phyloP scores from a whole-genome alignment of 1,140 invertebrate species.

The Drosophila triauraria region DNA sequence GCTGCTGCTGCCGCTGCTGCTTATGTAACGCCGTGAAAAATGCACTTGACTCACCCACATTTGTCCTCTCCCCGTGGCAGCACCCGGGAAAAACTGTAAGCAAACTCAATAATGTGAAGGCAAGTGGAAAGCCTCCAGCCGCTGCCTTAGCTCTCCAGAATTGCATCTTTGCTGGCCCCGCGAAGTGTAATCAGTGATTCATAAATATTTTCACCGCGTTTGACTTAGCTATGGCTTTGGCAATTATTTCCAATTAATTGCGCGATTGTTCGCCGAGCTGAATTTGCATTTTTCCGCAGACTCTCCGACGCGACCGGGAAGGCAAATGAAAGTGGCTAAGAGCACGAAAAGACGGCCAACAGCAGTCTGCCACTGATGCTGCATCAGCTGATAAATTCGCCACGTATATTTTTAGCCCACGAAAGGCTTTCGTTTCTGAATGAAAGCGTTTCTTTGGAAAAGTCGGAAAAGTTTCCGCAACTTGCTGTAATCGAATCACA shows the following conservation, averaged over 20 bases:
- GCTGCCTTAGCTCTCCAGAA: neutral
- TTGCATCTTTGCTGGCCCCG: conserved; percentile 7
- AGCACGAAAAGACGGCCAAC: conserved; percentile 19
- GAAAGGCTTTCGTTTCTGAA: conserved; percentile 15
- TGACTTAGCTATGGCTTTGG: conserved; percentile 12
- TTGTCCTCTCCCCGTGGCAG: conserved; percentile 53
- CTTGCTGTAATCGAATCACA: conserved; percentile 30
- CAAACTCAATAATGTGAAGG: conserved; percentile 15
- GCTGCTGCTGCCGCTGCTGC: neutral
- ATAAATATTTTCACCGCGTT: conserved; percentile 27
- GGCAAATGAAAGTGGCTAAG: conserved; percentile 21
- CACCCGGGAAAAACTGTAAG: conserved; percentile 21
- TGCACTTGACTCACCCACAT: conserved; percentile 61
- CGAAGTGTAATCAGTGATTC: conserved; percentile 47
- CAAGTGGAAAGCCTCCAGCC: conserved; percentile 13
- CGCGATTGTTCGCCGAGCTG: conserved; percentile 27
- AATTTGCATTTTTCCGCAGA: conserved; percentile 36
- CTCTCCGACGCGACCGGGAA: conserved; percentile 23
- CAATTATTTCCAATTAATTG: conserved; percentile 52
- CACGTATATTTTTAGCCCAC: conserved; percentile 22
- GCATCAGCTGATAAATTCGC: conserved; percentile 53
- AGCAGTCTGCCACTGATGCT: conserved; percentile 3
- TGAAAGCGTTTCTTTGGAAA: conserved; percentile 15
- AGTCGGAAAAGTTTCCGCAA: conserved; percentile 6
- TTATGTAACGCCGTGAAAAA: conserved; percentile 42